A percentile compares a stretch with the other conserved stretches of the same genome.
These are phyloP conservation scores for Smittia aterrima DNA, from an alignment of 2,888 invertebrate species.

Conservation along the genomic window DNA sequence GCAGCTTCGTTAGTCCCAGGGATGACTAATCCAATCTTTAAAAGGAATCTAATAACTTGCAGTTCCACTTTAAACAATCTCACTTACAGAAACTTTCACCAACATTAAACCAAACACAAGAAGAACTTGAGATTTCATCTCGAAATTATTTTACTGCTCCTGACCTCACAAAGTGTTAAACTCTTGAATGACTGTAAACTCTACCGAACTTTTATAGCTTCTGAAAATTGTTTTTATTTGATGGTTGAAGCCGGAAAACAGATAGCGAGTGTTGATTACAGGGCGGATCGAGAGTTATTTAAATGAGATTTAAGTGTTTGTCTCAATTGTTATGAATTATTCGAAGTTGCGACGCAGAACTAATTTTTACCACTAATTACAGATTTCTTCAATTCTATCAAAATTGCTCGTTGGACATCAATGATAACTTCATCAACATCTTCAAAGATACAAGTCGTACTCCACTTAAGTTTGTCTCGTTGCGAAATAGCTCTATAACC, in stretches of 20 bases:
- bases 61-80: no score
- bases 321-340: not conserved
- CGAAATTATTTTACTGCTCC: not conserved
- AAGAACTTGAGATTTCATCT: no score
- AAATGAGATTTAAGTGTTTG: not conserved
- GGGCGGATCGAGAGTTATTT: not conserved
- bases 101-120: no score
- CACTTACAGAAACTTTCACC: no score
- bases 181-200: no score
- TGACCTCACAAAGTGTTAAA: not conserved
- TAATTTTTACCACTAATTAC: not conserved
- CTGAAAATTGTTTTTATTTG: not conserved
- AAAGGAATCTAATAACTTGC: no score
- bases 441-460: conserved; percentile 68
- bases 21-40: no score
- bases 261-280: not conserved
- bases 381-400: conserved; percentile 53
- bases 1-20: no score
- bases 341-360: not conserved
- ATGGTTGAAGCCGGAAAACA: not conserved
- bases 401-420: conserved; percentile 56
- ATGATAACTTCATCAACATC: conserved; percentile 68
- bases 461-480: conserved; percentile 65
- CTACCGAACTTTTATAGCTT: not conserved
- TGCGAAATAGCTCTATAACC: conserved; percentile 70